These are phyloP conservation scores for Keiferia lycopersicella DNA, from an alignment of 2,888 invertebrate species.

Conservation along the genomic window DNA sequence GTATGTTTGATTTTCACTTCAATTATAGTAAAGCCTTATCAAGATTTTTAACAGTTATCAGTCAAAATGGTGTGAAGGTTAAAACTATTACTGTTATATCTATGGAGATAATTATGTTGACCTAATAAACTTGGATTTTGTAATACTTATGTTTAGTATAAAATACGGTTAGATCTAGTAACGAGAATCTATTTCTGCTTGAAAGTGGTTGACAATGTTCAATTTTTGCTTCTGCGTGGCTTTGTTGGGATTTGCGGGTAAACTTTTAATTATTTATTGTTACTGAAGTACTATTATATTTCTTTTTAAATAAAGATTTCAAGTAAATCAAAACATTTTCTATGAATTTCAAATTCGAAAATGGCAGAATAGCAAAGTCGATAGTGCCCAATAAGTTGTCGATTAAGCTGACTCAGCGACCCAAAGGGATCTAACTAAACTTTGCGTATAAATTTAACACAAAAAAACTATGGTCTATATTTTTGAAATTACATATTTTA, in stretches of 20 bases:
- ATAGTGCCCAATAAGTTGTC: no score
- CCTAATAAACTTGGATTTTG: conserved; percentile 60
- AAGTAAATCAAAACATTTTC: no score
- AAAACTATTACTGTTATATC: conserved; percentile 12
- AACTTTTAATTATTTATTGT: conserved; percentile 33
- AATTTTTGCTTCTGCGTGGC: conserved; percentile 41
- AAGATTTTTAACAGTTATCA: conserved; percentile 48
- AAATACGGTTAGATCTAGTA: conserved; percentile 37
- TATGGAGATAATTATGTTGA: conserved; percentile 53
- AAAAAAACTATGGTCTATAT: not conserved
- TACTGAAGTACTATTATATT: no score
- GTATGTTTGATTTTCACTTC: conserved; percentile 28
- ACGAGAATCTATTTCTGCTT: conserved; percentile 28
- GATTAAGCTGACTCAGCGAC: no score
- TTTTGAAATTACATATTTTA: no score
- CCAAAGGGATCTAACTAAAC: no score
- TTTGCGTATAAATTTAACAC: no score
- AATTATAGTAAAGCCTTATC: conserved; percentile 36
- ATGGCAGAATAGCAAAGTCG: no score
- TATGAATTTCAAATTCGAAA: no score
- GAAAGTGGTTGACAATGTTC: conserved; percentile 46
- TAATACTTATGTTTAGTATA: conserved; percentile 55
- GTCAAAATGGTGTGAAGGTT: conserved; percentile 69
- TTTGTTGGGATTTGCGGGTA: conserved; percentile 46
- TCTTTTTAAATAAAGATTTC: no score